Evolutionary conservation across 2,888 invertebrate species (phyloP).

Genomic region (Aphodius sticticus): DNA sequence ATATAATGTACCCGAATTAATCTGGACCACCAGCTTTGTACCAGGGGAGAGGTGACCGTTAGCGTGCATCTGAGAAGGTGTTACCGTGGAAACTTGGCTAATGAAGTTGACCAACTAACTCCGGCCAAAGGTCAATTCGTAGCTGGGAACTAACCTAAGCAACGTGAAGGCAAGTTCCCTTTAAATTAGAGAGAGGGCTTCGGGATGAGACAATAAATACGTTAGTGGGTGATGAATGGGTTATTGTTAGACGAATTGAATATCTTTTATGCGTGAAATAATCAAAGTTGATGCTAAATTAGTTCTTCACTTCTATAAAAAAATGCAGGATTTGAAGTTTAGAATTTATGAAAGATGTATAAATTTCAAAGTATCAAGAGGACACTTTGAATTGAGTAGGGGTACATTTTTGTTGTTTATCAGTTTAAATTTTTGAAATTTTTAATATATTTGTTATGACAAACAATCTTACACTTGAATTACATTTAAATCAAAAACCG

Average conservation of each 20-base stretch:
- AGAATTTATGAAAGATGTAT: too few relatives aligned
- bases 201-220: not conserved
- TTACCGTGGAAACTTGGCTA: not conserved
- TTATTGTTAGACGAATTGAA: not conserved
- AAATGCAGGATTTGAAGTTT: too few relatives aligned
- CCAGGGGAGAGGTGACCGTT: not conserved
- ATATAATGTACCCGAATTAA: slow-evolving; percentile 4
- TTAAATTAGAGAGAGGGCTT: not conserved
- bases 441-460: too few relatives aligned
- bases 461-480: too few relatives aligned
- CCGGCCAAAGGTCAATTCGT: slow-evolving; percentile 4
- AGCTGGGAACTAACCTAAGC: not conserved
- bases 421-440: too few relatives aligned
- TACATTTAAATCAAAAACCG: too few relatives aligned
- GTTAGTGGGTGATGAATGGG: not conserved
- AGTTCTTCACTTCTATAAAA: too few relatives aligned
- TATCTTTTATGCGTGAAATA: too few relatives aligned
- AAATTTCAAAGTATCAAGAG: too few relatives aligned
- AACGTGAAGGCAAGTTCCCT: not conserved
- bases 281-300: too few relatives aligned
- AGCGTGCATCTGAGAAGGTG: not conserved
- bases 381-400: too few relatives aligned
- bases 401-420: too few relatives aligned
- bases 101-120: not conserved
- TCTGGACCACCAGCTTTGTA: not conserved